Evolutionary conservation across 2,888 invertebrate species (phyloP), one percentile per base, ranked within the genome.

Genomic region (Epinotia bilunana): DNA sequence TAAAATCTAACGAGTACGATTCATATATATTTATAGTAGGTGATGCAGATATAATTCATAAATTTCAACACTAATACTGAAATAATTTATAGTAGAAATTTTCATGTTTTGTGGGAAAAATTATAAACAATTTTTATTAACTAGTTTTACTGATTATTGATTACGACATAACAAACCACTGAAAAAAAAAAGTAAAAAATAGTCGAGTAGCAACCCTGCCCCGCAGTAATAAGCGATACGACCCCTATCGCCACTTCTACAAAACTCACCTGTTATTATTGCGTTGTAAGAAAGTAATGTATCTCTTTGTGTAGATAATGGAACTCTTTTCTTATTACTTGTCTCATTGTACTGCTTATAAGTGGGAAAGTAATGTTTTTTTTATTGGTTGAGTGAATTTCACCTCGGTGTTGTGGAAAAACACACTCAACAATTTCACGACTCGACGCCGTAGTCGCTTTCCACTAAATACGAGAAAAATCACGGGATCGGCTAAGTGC

Each of bases 221-320:
- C 1, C 6, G 33, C 46, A 28, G 60, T 70, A 74, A 70, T 74
- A 74, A 64, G 74, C 53, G 43, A 70, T 65, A 74, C 74, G 74
- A 70, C 70, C 70, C 70, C 57, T 39, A 70, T 53, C 70, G 69
- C 74, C 70, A 74, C 74, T 74, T 74, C 23, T 64, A 60, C 39
- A 74, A 70, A 62, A 58, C 74, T 74, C 74, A 74, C 74, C 74
- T 74, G 74, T 74, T 74, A 74, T 74, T 74, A 73, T 69, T 58
- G 64, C 60, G 49, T 60, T 70, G 74, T 70, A 74, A 70, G 69
- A 63, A 64, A 64, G 74, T 64, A 74, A 74, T 64, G 70, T 70
- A 58, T 74, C 74, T 70, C 33, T 64, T 72, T 74, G 74, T 64
- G 70, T 53, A 64, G 58, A 70, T 70, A 58, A 74, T 60, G 69